Percentiles rank a stretch among this genome's conserved stretches.
These are phyloP conservation scores for Invenusta paracnida DNA, from an alignment of 2,888 invertebrate species.

Conservation along the genomic window DNA sequence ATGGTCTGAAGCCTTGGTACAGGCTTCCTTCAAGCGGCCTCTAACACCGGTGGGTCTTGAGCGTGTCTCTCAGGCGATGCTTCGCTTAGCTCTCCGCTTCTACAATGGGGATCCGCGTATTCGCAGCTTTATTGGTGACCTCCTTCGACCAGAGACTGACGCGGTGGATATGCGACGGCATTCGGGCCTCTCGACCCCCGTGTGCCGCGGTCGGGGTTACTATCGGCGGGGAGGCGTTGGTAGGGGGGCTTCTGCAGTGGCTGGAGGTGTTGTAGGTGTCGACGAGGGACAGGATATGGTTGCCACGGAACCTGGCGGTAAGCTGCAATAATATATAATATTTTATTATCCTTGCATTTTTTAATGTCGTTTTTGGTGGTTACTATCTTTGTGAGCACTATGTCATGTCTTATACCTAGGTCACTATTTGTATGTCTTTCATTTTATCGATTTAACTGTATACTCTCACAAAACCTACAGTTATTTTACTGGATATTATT, in stretches of 20 bases:
- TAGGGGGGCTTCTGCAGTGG: background rate
- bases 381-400: no score
- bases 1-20: slow-evolving; percentile 86
- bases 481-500: no score
- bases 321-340: no score
- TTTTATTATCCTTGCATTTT: no score
- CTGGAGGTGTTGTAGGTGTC: slow-evolving; percentile 38
- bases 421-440: no score
- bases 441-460: no score
- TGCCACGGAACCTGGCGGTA: no score
- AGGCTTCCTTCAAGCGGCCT: slow-evolving; percentile 86
- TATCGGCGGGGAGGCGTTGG: background rate
- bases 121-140: slow-evolving; percentile 90
- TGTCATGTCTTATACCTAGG: no score
- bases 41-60: slow-evolving; percentile 86
- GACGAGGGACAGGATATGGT: slow-evolving; percentile 50
- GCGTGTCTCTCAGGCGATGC: slow-evolving; percentile 91
- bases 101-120: slow-evolving; percentile 97
- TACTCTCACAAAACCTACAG: no score
- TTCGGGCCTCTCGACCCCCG: slow-evolving; percentile 34
- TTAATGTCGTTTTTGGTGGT: no score
- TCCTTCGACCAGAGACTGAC: slow-evolving; percentile 75
- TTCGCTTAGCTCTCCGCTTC: slow-evolving; percentile 86
- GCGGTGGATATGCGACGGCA: slow-evolving; percentile 62
- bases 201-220: slow-evolving; percentile 25